A percentile compares a stretch with the other conserved stretches of the same genome.
Conservation (phyloP, 2,797 vertebrate species). For the Serranus cabrilla region DNA sequence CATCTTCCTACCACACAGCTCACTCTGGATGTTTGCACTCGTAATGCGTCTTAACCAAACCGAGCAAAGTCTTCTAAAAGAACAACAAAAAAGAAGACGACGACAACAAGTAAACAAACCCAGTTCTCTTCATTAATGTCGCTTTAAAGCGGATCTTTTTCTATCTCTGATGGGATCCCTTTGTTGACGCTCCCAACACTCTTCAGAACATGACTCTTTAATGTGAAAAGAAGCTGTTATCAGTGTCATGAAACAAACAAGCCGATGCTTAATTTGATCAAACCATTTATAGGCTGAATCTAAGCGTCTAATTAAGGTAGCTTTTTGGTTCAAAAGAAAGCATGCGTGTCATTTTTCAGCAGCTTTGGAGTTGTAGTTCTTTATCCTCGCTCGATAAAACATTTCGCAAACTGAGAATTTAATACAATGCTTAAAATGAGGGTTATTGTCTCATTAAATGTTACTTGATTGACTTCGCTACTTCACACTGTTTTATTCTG, state of each 20-base stretch:
- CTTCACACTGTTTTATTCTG: conserved; percentile 23
- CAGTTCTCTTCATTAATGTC: conserved; percentile 42
- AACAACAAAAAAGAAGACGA: conserved; percentile 18
- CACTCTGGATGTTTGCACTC: conserved; percentile 6
- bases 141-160: conserved; percentile 38
- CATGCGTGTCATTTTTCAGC: conserved; percentile 26
- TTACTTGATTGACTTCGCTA: conserved; percentile 45
- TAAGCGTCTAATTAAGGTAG: conserved; percentile 36
- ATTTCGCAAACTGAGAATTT: conserved; percentile 27
- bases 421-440: conserved; percentile 32
- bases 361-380: neutral
- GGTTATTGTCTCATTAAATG: conserved; percentile 39
- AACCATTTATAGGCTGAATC: conserved; percentile 38
- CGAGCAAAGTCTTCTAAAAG: conserved; percentile 2
- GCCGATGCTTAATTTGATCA: conserved; percentile 51
- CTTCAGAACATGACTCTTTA: conserved; percentile 34
- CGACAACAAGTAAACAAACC: conserved; percentile 40
- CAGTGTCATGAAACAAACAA: conserved; percentile 51
- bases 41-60: conserved; percentile 23
- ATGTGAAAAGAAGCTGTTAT: conserved; percentile 55
- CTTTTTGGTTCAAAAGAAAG: conserved; percentile 20
- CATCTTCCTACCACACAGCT: neutral
- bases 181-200: conserved; percentile 38
- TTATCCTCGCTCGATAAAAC: conserved; percentile 29
- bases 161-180: conserved; percentile 36